Percentiles rank a stretch among this genome's conserved stretches.
These are phyloP conservation scores for Apostichopus californicus DNA, from an alignment of 35 echinoderm and acorn worm genomes.

Conservation along the genomic window DNA sequence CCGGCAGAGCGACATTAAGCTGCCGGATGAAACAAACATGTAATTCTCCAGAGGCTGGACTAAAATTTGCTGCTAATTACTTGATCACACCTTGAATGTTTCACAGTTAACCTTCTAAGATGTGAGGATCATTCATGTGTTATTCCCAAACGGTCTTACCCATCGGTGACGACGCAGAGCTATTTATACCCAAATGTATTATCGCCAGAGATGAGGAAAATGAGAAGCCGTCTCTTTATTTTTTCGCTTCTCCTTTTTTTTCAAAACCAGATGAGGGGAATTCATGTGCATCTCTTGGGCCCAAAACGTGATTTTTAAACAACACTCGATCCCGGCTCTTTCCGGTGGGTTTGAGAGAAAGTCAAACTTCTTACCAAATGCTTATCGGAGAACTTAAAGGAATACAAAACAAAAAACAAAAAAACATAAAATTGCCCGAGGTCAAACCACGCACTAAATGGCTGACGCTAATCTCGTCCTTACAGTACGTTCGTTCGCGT, in stretches of 20 bases:
- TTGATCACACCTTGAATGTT: slow-evolving; percentile 35
- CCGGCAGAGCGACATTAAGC: slow-evolving; percentile 7
- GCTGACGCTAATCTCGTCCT: not conserved
- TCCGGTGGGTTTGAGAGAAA: not conserved
- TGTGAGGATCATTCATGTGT: slow-evolving; percentile 26
- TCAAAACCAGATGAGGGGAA: not conserved
- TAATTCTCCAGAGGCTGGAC: not conserved
- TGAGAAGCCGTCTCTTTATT: not conserved
- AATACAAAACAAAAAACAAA: not conserved
- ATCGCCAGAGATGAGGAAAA: not conserved
- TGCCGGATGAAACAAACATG: slow-evolving; percentile 8
- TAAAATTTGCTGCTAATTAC: slow-evolving; percentile 37
- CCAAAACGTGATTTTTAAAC: slow-evolving; percentile 10
- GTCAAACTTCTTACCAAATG: not conserved
- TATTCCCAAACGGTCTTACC: slow-evolving; percentile 2
- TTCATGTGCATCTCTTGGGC: not conserved
- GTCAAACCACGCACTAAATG: not conserved
- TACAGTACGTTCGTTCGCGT: slow-evolving; percentile 22
- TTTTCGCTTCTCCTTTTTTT: not conserved
- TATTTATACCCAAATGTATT: slow-evolving; percentile 1
- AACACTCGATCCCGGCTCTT: not conserved
- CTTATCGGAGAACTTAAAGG: not conserved
- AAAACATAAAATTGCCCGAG: not conserved
- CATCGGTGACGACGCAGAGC: not conserved
- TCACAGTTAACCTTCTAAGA: slow-evolving; percentile 17